Base-by-base conservation (phyloP, 2,888 invertebrate species). In the Drosophila falleni region DNA sequence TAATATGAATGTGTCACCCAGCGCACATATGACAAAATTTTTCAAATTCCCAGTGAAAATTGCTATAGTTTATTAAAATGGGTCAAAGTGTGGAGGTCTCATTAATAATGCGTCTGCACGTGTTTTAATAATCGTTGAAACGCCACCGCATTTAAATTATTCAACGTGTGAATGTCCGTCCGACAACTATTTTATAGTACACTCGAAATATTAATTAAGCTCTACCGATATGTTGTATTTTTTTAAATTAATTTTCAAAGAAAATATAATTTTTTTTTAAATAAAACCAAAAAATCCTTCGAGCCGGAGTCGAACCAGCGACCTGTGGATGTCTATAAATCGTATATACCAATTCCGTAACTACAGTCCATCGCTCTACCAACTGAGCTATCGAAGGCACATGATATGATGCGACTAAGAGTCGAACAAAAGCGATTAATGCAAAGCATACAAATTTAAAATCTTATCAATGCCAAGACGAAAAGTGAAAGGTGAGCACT, bases 321-420 rank as follows among this genome's bases (percentile, higher is more conserved):
- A 76, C 77, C 80, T 79, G 72, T 80, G 80, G 64, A 73, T 76
- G 42, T 63, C 70, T 62, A 47, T 29, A 42, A 39, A 11, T 41
- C 10, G 51, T 50, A 46, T 35, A 11, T 31, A 13, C n/a, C 11
- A 44, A 29, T 37, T 15, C 44, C 35, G 2, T 42, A 65, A 33
- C 80, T 87, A 81, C 79, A 81, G 80, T 87, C 81, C 87, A 87
- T 81, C 87, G 85, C 85, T 89, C 85, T 87, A 89, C 87, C 87
- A 89, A 79, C 87, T 87, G 87, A 87, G 87, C 89, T 87, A 87
- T 89, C 80, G 79, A 81, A 87, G 81, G 87, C 29, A 33, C 31
- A 41, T 41, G 10, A 15, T 19, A 1, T 1, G 0, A 9, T 1
- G 2, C n/a, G 0, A 6, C 15, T 6, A 13, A 33, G 13, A 26